These are phyloP conservation scores for Callipepla californica DNA, from an alignment of 2,113 vertebrate genomes.

Conservation along the genomic window DNA sequence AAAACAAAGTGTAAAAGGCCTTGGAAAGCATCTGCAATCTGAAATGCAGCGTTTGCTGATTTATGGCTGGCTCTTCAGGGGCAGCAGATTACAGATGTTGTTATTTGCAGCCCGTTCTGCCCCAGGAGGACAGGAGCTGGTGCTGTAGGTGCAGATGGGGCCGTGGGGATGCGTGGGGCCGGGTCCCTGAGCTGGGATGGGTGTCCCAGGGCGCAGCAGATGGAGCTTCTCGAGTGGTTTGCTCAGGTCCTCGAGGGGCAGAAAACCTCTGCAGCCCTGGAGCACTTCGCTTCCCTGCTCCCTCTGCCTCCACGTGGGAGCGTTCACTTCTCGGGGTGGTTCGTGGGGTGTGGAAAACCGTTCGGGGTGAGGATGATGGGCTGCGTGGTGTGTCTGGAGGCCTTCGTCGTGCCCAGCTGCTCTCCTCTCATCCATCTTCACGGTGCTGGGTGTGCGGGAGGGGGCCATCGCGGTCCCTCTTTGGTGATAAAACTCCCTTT, in stretches of 20 bases:
- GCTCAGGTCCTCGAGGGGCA: background rate
- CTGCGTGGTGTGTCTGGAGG: fast-evolving
- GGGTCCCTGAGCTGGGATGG: background rate
- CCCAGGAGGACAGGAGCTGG: background rate
- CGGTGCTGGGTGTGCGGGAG: background rate
- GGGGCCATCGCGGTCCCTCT: background rate
- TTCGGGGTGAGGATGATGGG: background rate
- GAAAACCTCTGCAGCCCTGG: background rate
- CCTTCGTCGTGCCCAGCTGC: background rate
- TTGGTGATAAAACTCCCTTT: slow-evolving; percentile 42
- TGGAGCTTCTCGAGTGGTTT: background rate
- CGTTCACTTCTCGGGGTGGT: background rate
- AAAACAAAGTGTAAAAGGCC: background rate
- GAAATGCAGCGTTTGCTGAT: background rate
- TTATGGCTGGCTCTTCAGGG: background rate
- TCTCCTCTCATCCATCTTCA: background rate
- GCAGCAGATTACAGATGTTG: background rate
- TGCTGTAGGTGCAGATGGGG: background rate
- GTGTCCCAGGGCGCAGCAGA: background rate
- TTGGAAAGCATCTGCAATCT: background rate
- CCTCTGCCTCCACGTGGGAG: background rate
- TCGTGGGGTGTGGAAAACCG: background rate
- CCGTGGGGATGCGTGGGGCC: background rate
- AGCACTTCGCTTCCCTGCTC: background rate
- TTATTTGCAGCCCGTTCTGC: background rate